Percentiles rank a stretch among this genome's conserved stretches.
Evolutionary conservation across 2,888 invertebrate species (phyloP).

Genomic region (Lithosia quadra): DNA sequence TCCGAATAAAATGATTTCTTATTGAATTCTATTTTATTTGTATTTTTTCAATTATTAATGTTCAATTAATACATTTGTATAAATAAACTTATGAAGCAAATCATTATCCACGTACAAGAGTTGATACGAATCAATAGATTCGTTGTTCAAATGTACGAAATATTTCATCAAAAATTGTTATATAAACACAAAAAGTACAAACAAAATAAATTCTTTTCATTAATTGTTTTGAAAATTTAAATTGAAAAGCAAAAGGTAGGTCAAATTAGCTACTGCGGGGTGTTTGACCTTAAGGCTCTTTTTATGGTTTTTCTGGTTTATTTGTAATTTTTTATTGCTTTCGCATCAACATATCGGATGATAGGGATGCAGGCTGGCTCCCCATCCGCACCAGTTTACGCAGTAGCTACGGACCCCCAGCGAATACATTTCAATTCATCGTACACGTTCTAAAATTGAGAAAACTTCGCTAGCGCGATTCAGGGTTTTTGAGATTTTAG

Average conservation of each 20-base stretch:
- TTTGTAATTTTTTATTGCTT: background rate
- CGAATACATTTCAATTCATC: background rate
- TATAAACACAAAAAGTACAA: too few relatives aligned
- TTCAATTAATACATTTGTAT: too few relatives aligned
- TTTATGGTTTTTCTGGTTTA: background rate
- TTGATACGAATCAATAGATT: too few relatives aligned
- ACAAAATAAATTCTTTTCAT: too few relatives aligned
- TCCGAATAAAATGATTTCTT: too few relatives aligned
- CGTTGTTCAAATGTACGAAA: too few relatives aligned
- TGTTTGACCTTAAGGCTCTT: background rate
- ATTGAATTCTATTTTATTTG: too few relatives aligned
- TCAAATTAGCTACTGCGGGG: background rate
- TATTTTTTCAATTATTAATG: too few relatives aligned
- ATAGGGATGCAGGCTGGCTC: background rate
- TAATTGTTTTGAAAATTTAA: background rate
- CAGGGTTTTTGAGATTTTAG: background rate
- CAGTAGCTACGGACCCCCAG: background rate
- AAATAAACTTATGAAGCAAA: too few relatives aligned
- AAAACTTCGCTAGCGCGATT: conserved; percentile 2
- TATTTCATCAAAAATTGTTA: too few relatives aligned
- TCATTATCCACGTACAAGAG: too few relatives aligned
- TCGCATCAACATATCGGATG: background rate
- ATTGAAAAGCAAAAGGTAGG: background rate
- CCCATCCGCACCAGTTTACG: background rate
- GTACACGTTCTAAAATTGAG: background rate